Evolutionary conservation across 2,113 vertebrate genomes (phyloP).

Genomic region (Gracilinanus agilis): DNA sequence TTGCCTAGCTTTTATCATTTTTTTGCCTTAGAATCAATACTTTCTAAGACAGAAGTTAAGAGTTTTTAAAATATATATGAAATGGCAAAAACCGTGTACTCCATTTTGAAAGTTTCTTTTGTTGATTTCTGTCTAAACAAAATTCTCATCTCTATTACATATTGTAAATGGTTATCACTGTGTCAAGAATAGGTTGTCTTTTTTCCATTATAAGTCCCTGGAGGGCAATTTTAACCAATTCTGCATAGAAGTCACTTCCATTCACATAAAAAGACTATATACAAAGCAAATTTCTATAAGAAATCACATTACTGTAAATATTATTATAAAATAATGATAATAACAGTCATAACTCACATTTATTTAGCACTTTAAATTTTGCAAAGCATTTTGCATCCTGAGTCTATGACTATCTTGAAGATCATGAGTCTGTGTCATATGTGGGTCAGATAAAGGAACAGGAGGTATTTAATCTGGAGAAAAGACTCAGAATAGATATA

Average conservation of each 20-base stretch:
- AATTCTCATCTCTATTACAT: conserved; percentile 13
- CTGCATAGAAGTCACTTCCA: neutral
- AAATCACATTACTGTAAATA: neutral
- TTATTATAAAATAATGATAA: neutral
- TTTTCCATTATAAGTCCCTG: neutral
- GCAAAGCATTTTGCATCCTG: neutral
- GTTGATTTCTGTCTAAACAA: neutral
- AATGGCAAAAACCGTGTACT: neutral
- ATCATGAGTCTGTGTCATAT: neutral
- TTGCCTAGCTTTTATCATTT: no score
- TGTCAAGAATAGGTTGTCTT: neutral
- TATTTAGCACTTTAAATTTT: neutral
- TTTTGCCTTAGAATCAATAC: no score
- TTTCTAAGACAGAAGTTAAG: no score
- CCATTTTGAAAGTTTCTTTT: conserved; percentile 15
- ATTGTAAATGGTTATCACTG: neutral
- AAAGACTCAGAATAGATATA: neutral
- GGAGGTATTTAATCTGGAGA: neutral
- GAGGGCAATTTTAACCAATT: neutral
- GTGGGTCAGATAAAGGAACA: neutral
- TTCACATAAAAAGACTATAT: neutral
- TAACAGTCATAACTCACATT: neutral
- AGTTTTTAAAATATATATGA: neutral
- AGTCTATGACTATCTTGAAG: neutral
- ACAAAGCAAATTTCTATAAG: neutral